Percentiles rank a stretch among this genome's conserved stretches.
These are phyloP conservation scores for Phoxinus phoxinus DNA, from an alignment of 2,113 vertebrate species.

Conservation along the genomic window DNA sequence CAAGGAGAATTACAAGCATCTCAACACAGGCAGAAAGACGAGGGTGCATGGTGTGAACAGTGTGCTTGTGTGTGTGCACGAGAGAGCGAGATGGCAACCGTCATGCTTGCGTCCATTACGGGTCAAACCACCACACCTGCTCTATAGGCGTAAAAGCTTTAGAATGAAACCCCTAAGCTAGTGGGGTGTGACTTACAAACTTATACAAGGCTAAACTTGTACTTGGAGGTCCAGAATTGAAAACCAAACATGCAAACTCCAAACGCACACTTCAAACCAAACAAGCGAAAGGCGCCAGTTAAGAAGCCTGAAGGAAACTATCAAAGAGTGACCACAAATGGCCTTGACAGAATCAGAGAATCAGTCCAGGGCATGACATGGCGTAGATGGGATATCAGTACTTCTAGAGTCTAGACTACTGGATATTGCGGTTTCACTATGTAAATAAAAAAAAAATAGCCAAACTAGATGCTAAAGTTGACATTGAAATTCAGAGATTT, in stretches of 20 bases:
- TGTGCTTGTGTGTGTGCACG: constrained; percentile 1
- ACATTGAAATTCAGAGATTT: not conserved
- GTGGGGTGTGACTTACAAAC: not conserved
- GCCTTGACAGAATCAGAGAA: not conserved
- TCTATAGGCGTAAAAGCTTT: not conserved
- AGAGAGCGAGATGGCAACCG: not conserved
- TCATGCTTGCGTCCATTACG: not conserved
- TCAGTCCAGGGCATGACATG: not conserved
- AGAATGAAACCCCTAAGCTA: not conserved
- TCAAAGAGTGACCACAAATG: not conserved
- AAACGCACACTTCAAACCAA: constrained; percentile 35
- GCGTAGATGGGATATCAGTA: not conserved
- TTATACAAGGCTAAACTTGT: constrained; percentile 39
- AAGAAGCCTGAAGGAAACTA: not conserved
- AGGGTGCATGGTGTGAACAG: constrained; percentile 17
- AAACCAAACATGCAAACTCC: constrained; percentile 40
- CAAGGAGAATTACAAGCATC: constrained; percentile 72
- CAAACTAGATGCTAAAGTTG: not conserved
- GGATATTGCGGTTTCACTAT: not conserved
- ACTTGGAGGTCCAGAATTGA: constrained; percentile 1
- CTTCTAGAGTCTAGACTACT: not conserved
- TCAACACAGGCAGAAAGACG: constrained; percentile 35
- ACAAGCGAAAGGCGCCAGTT: constrained; percentile 11
- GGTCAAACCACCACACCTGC: constrained; percentile 21
- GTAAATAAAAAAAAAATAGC: not conserved